These are phyloP conservation scores for Ceratotherium simum DNA, from an alignment of 2,113 vertebrate species.

Conservation along the genomic window DNA sequence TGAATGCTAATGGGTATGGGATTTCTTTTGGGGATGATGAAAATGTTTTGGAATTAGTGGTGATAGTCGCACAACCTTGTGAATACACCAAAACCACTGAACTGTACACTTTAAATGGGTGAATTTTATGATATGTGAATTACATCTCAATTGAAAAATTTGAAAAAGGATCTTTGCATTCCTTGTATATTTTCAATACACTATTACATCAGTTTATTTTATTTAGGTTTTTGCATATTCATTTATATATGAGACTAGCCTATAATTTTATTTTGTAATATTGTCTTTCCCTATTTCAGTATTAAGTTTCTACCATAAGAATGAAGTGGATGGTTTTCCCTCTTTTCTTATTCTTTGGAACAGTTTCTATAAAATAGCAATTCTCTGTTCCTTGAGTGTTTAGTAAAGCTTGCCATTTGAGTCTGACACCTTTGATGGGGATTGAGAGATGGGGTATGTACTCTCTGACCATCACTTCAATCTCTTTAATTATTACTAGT, in stretches of 20 bases:
- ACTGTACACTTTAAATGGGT: too few relatives aligned
- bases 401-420: not conserved
- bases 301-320: not conserved
- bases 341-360: not conserved
- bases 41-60: too few relatives aligned
- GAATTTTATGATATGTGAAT: not conserved
- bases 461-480: not conserved
- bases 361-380: not conserved
- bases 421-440: not conserved
- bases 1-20: too few relatives aligned
- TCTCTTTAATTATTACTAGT: not conserved
- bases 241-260: not conserved
- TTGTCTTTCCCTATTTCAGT: not conserved
- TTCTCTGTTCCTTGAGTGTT: not conserved
- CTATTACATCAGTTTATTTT: not conserved
- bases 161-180: not conserved
- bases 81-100: too few relatives aligned
- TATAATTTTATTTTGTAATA: not conserved
- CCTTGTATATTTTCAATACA: not conserved
- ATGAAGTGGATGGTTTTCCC: not conserved
- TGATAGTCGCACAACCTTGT: too few relatives aligned
- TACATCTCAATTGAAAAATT: not conserved
- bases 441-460: not conserved
- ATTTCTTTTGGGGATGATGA: too few relatives aligned
- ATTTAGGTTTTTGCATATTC: not conserved